phyloP scores from a whole-genome alignment of 1,140 invertebrate genomes.

The Rhopalosiphum padi region DNA sequence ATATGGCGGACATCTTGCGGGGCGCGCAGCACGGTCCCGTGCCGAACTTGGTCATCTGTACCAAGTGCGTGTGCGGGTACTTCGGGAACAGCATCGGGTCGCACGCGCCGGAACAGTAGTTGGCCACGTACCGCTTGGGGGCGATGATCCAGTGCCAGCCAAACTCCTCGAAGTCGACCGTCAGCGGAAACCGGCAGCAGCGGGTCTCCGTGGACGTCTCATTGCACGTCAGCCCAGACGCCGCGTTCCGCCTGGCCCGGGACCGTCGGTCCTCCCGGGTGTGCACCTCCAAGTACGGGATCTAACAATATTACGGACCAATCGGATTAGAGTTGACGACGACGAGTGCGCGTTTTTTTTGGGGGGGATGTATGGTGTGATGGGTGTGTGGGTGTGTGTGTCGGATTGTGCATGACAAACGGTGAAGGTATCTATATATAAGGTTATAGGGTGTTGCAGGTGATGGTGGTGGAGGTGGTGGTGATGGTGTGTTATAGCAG shows the following conservation, averaged over 20 bases:
- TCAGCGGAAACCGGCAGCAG: slow-evolving; percentile 92
- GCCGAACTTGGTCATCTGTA: slow-evolving; percentile 72
- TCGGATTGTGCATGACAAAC: not conserved
- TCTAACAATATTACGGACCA: slow-evolving; percentile 66
- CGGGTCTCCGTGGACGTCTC: slow-evolving; percentile 78
- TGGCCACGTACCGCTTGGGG: slow-evolving; percentile 92
- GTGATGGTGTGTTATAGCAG: not conserved
- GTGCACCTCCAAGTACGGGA: slow-evolving; percentile 82
- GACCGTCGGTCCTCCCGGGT: slow-evolving; percentile 71
- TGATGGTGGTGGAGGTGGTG: not conserved
- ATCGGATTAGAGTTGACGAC: slow-evolving; percentile 21
- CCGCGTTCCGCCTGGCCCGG: slow-evolving; percentile 66
- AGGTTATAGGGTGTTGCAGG: not conserved
- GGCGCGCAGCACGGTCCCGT: slow-evolving; percentile 89
- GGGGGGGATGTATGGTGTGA: no score
- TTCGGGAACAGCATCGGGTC: slow-evolving; percentile 71
- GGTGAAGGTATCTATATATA: not conserved
- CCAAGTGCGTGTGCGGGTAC: slow-evolving; percentile 92
- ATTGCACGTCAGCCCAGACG: slow-evolving; percentile 73
- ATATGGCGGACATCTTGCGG: slow-evolving; percentile 85
- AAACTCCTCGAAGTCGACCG: slow-evolving; percentile 96
- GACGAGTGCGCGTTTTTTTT: not conserved
- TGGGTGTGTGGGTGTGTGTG: not conserved
- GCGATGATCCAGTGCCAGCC: slow-evolving; percentile 99
- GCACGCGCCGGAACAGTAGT: slow-evolving; percentile 96